Base-by-base conservation (phyloP, 2,888 invertebrate genomes). In the Timema cristinae region DNA sequence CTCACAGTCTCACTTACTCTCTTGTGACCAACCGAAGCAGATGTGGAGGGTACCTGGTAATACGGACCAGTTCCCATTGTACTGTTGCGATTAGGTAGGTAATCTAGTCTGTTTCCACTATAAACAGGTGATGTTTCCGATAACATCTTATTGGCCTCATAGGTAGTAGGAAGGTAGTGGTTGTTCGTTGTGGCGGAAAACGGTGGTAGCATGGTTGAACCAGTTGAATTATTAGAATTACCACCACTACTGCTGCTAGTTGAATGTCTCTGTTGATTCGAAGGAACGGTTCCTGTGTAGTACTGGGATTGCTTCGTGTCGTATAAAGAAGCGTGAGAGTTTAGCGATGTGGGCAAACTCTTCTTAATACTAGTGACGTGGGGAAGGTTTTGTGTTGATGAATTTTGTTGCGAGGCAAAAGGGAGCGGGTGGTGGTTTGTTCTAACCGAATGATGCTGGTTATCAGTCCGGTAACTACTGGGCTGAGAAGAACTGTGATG, bases 361-460 rank as follows among this genome's bases (percentile, higher is more conserved):
- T 80, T 81, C 74, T 80, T 81, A 54, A 81, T 81, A 49, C 79
- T 79, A 50, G 80, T 79, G 77, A 81, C 79, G 73, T 81, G 80
- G 32, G 81, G 81, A 76, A 81, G 74, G 71, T 79, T 48, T 48
- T 63, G 77, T 63, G 77, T 75, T 66, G 76, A 75, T 52, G 73
- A 68, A 49, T 77, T 77, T 7, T 75, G 75, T 7, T 76, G 76
- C 2, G 78, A 77, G 73, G 79, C 79, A 8, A 78, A 61, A 59
- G 79, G 80, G 54, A 78, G 79, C 13, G 70, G 70, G 11, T 52
- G 48, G 6, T 48, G 50, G 48, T 51, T 69, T 50, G 50, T 61
- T 15, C 61, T 69, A 50, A 61, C 54, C 10, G 72, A 59, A 6
- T 59, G 67, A 32, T 73, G 73, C 7, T 67, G 67, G 49, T 15